Evolutionary conservation across 2,113 vertebrate genomes (phyloP).

Genomic region (Xiphophorus couchianus): DNA sequence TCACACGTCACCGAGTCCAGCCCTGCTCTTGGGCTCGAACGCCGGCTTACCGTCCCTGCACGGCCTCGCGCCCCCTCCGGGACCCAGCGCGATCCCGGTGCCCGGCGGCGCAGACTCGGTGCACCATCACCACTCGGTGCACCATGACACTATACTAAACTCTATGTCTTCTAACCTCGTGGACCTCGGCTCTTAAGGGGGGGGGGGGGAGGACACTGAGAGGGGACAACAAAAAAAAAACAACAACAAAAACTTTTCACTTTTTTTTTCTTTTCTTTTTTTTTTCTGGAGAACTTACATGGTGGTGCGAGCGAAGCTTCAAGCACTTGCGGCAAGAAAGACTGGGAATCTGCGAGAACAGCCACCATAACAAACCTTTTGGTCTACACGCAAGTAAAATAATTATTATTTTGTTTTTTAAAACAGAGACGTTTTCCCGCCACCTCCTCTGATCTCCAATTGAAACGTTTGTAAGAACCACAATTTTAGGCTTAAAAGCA

Average conservation of each 20-base stretch:
- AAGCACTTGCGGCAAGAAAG: constrained; percentile 72
- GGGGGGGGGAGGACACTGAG: constrained; percentile 29
- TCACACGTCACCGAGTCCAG: constrained; percentile 92
- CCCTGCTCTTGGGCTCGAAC: constrained; percentile 89
- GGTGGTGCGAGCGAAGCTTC: constrained; percentile 58
- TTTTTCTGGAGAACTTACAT: constrained; percentile 9
- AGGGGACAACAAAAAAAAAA: constrained; percentile 18
- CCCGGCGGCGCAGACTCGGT: constrained; percentile 87
- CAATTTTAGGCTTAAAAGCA: neutral
- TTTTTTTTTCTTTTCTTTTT: neutral
- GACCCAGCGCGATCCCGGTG: constrained; percentile 95
- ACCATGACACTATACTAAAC: constrained; percentile 99
- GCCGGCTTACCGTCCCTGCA: constrained; percentile 90
- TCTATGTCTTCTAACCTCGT: constrained; percentile 98
- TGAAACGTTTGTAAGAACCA: constrained; percentile 24
- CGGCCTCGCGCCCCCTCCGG: constrained; percentile 93
- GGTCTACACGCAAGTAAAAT: constrained; percentile 33
- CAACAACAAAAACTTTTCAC: neutral
- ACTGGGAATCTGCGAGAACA: constrained; percentile 58
- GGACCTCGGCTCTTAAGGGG: constrained; percentile 96
- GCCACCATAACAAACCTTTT: constrained; percentile 54
- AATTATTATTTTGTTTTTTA: too few relatives aligned
- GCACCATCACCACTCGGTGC: constrained; percentile 96
- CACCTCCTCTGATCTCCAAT: constrained; percentile 4
- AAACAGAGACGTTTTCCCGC: neutral